Evolutionary conservation across 2,797 vertebrate genomes (phyloP).

Genomic region (Onychomys arenicola): DNA sequence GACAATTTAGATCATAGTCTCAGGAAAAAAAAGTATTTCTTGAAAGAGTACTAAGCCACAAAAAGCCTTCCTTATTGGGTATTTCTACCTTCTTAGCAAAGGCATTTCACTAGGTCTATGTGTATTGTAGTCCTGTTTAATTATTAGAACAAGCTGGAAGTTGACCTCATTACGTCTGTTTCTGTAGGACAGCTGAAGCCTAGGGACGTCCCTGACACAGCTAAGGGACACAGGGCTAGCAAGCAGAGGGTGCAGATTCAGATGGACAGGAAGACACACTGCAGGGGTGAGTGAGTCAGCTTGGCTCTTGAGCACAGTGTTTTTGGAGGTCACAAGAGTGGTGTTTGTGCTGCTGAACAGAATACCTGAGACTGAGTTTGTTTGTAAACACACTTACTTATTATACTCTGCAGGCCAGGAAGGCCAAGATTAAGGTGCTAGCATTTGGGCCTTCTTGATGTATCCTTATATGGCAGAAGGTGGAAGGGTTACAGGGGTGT

Average conservation of each 20-base stretch:
- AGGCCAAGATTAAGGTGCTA: background rate
- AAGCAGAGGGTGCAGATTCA: background rate
- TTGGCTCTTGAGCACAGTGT: background rate
- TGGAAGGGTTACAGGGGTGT: background rate
- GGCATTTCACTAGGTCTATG: background rate
- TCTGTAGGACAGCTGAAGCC: background rate
- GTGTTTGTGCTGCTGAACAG: background rate
- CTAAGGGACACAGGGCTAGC: background rate
- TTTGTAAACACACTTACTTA: background rate
- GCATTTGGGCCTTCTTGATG: background rate
- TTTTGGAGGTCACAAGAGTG: background rate
- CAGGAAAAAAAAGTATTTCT: constrained; percentile 13
- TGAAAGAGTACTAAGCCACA: background rate
- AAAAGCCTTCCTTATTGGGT: background rate
- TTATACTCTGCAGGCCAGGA: background rate
- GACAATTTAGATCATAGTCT: background rate
- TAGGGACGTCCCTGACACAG: background rate
- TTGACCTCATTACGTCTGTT: background rate
- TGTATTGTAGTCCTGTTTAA: background rate
- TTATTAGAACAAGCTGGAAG: background rate
- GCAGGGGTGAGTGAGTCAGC: background rate
- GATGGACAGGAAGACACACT: background rate
- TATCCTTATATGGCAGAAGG: background rate
- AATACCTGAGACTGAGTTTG: background rate
- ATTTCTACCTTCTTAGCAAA: background rate